These are phyloP conservation scores for Amiota mariae DNA, from an alignment of 2,888 invertebrate species.

Conservation along the genomic window DNA sequence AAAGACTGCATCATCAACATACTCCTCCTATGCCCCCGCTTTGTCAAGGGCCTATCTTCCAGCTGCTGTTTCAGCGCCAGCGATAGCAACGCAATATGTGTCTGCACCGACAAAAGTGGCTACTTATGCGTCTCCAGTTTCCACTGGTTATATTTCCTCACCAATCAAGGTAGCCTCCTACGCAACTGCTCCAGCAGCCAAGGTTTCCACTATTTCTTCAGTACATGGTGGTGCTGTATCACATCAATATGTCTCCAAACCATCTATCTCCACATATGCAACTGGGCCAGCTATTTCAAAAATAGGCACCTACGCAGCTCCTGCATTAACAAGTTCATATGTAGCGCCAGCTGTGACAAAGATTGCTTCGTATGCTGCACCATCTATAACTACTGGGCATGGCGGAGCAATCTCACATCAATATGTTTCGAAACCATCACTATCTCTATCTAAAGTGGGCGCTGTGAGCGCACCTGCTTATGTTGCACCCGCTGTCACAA, in stretches of 20 bases:
- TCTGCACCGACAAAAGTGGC: slow-evolving; percentile 52
- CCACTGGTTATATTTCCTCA: slow-evolving; percentile 47
- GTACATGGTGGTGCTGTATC: slow-evolving; percentile 42
- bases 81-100: slow-evolving; percentile 46
- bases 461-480: slow-evolving; percentile 33
- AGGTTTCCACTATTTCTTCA: slow-evolving; percentile 34
- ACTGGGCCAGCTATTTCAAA: slow-evolving; percentile 28
- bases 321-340: slow-evolving; percentile 25
- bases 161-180: slow-evolving; percentile 36
- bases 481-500: slow-evolving; percentile 37
- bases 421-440: slow-evolving; percentile 54
- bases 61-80: slow-evolving; percentile 34
- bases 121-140: slow-evolving; percentile 45
- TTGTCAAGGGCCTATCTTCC: slow-evolving; percentile 59
- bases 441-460: slow-evolving; percentile 42
- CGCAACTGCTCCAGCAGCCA: slow-evolving; percentile 39
- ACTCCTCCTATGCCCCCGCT: slow-evolving; percentile 59
- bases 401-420: slow-evolving; percentile 47
- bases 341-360: slow-evolving; percentile 44
- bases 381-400: slow-evolving; percentile 32
- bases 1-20: slow-evolving; percentile 43
- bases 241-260: slow-evolving; percentile 45
- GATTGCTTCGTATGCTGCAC: slow-evolving; percentile 33
- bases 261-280: slow-evolving; percentile 24
- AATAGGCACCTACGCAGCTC: slow-evolving; percentile 33